phyloP scores from a whole-genome alignment of 1,140 invertebrate species.

The Drosophila parabipectinata region DNA sequence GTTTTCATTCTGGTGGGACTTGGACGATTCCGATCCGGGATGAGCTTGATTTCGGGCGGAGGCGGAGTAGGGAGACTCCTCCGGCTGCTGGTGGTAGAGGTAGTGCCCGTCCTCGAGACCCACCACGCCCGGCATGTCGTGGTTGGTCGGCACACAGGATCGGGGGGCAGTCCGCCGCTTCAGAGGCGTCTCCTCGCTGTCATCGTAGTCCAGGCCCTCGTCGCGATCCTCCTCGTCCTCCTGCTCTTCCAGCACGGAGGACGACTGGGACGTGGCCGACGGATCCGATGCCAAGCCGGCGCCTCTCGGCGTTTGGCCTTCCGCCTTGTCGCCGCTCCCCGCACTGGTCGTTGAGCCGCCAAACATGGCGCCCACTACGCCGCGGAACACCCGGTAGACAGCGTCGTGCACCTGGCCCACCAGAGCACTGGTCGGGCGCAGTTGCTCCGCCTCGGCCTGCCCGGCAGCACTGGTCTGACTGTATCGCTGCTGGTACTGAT shows the following conservation, averaged over 20 bases:
- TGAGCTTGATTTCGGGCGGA: not conserved
- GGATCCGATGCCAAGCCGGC: not conserved
- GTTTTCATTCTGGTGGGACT: not conserved
- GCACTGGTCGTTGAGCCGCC: slow-evolving; percentile 15
- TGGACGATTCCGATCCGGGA: not conserved
- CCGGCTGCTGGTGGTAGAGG: not conserved
- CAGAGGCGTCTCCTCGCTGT: slow-evolving; percentile 1
- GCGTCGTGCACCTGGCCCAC: slow-evolving; percentile 45
- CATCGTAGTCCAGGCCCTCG: slow-evolving; percentile 9
- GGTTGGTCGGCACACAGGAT: slow-evolving; percentile 33
- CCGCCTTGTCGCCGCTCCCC: not conserved
- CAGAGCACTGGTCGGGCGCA: slow-evolving; percentile 39
- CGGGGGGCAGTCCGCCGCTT: slow-evolving; percentile 38
- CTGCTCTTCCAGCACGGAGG: not conserved
- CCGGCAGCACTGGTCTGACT: not conserved
- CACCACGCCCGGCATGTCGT: not conserved
- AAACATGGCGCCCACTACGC: slow-evolving; percentile 39
- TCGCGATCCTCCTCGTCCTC: slow-evolving; percentile 17
- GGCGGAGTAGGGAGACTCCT: not conserved
- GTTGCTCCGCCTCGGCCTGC: slow-evolving; percentile 23
- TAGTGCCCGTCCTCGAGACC: not conserved
- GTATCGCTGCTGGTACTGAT: slow-evolving; percentile 1
- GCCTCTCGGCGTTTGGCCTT: not conserved
- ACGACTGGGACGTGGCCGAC: not conserved
- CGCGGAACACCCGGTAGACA: slow-evolving; percentile 48